Conservation (phyloP, 2,888 invertebrate species). For the Drosophila dives region DNA sequence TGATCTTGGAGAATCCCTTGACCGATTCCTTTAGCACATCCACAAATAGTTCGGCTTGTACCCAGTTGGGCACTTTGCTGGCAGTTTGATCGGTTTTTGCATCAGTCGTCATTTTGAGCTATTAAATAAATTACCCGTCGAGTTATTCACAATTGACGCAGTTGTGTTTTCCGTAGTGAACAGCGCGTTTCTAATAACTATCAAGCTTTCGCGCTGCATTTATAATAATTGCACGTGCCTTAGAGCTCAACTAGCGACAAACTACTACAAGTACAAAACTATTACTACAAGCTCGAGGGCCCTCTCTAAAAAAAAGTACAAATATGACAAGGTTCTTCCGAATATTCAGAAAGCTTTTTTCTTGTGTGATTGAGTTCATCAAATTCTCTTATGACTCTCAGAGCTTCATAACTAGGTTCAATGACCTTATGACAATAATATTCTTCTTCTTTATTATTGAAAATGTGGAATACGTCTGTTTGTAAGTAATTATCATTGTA, state of each 20-base stretch:
- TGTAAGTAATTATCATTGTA: background rate
- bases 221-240: slow-evolving; percentile 14
- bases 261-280: slow-evolving; percentile 1
- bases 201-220: background rate
- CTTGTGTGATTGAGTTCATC: background rate
- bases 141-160: background rate
- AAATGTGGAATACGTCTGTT: background rate
- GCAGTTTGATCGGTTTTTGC: background rate
- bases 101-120: slow-evolving; percentile 27
- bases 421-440: background rate
- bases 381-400: background rate
- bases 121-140: background rate
- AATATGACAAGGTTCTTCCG: background rate
- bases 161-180: slow-evolving; percentile 1
- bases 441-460: background rate
- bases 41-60: slow-evolving; percentile 50
- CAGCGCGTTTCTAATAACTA: slow-evolving; percentile 11
- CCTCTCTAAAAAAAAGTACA: slow-evolving; percentile 4
- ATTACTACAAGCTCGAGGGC: slow-evolving; percentile 6
- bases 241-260: background rate
- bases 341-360: slow-evolving; percentile 10
- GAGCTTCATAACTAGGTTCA: background rate
- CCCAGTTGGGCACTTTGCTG: slow-evolving; percentile 50
- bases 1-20: slow-evolving; percentile 40
- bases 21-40: slow-evolving; percentile 44